Percentiles rank a stretch among this genome's conserved stretches.
phyloP scores from a whole-genome alignment of 2,888 invertebrate genomes.

The Uloborus plumipes region DNA sequence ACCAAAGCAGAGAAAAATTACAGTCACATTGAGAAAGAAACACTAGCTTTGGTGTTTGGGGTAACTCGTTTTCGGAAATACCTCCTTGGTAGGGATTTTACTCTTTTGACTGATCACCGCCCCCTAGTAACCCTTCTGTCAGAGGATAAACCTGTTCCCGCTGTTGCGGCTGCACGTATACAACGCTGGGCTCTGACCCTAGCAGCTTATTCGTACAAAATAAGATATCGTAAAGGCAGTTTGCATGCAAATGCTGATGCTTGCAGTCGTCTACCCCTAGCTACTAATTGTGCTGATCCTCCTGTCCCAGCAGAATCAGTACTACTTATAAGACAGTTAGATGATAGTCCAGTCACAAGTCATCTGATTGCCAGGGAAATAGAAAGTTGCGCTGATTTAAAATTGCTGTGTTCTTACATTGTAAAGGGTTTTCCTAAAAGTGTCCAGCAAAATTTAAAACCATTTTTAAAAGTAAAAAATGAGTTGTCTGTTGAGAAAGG shows the following conservation, averaged over 20 bases:
- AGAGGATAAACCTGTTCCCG: not conserved
- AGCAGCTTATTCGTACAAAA: slow-evolving; percentile 59
- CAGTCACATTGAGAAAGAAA: slow-evolving; percentile 42
- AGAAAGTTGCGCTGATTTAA: not conserved
- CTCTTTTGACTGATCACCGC: slow-evolving; percentile 71
- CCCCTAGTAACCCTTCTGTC: slow-evolving; percentile 68
- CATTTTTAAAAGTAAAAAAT: not conserved
- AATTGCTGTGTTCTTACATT: slow-evolving; percentile 2
- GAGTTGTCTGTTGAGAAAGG: slow-evolving; percentile 66
- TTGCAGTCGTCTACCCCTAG: slow-evolving; percentile 67
- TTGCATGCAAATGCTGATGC: slow-evolving; percentile 69
- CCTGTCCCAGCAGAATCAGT: slow-evolving; percentile 15
- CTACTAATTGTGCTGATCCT: not conserved
- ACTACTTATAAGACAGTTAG: slow-evolving; percentile 8
- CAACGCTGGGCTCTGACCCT: slow-evolving; percentile 70
- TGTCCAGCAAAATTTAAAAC: not conserved
- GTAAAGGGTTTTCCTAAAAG: slow-evolving; percentile 8
- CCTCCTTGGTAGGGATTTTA: slow-evolving; percentile 71
- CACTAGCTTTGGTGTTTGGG: slow-evolving; percentile 70
- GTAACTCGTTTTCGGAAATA: slow-evolving; percentile 71
- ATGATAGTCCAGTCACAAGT: slow-evolving; percentile 7
- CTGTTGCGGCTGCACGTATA: slow-evolving; percentile 68
- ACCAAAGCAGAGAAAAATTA: too few species aligned
- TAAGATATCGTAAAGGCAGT: slow-evolving; percentile 67
- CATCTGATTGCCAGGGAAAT: slow-evolving; percentile 9